Evolutionary conservation across 2,888 invertebrate species (phyloP), one percentile per base, ranked within the genome.

Genomic region (Synergus laeviventris): DNA sequence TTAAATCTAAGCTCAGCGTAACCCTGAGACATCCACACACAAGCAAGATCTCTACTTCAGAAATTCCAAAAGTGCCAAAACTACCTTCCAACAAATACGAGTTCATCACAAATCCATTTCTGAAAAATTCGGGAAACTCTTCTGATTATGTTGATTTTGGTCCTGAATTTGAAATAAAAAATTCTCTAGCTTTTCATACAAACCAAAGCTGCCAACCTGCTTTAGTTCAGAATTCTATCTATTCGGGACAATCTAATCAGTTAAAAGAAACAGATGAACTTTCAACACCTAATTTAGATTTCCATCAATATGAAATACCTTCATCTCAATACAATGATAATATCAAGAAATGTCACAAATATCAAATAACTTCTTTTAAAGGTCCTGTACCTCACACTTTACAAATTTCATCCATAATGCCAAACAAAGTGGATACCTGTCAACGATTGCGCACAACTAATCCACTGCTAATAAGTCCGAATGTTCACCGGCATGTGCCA

Each of bases 311-410:
- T n/a, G 8, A n/a, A 49, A 49, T 49, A 49, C 2, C 24, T 66
- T 11, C 76, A 75, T 24, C 36, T 49, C 54, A 75, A 49, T 12
- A 74, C 16, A 56, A 74, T 18, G 74, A 79, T 1, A 21, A 79
- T 11, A 45, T 75, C 1, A 77, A 81, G 31, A 82, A 81, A 31
- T 11, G 78, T 2, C 86, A 84, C 9, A 87, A 89, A 42, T 87
- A 88, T 70, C 88, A 90, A 74, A 88, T 89, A n/a, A 91, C 90
- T 0, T 91, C 91, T 0, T 91, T 91, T 81, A 90, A 91, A 75
- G 86, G 84, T 16, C 91, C 91, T 0, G 88, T 87, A 83, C 90
- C 91, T 0, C 86, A 85, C n/a, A 89, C 87, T 1, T 75, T 90
- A 11, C 83, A 83, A 18, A 81, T 87, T 18, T 85, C 88, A 3